Conservation (phyloP, 2,888 invertebrate species). For the Linnaemya vulpina region DNA sequence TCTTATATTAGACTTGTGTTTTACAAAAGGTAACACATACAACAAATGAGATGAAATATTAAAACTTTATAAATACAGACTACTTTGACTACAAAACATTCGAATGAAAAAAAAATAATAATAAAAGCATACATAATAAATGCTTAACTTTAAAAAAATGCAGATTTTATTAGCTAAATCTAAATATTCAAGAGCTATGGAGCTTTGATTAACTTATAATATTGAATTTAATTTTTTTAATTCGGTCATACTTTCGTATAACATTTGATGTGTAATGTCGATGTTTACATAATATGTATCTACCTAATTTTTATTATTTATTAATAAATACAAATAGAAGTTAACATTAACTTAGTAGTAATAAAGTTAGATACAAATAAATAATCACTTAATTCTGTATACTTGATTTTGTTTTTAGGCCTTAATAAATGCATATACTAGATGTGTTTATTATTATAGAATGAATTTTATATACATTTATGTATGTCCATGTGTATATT, state of each 20-base stretch:
- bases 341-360: neutral
- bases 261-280: neutral
- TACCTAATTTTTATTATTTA: neutral
- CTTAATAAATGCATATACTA: too few species aligned
- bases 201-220: constrained; percentile 27
- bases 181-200: constrained; percentile 13
- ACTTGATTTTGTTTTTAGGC: too few species aligned
- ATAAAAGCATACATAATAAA: constrained; percentile 29
- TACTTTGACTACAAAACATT: neutral
- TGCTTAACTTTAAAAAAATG: constrained; percentile 35
- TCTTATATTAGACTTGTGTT: constrained; percentile 3
- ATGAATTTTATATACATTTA: too few species aligned
- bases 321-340: constrained; percentile 8
- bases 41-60: constrained; percentile 4
- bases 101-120: constrained; percentile 1
- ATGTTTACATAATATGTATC: neutral
- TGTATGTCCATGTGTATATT: too few species aligned
- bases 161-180: constrained; percentile 26
- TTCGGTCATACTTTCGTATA: neutral
- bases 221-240: neutral
- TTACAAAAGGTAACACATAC: constrained; percentile 1
- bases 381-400: neutral
- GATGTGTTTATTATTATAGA: too few species aligned
- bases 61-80: neutral
- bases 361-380: neutral